These are phyloP conservation scores for Brachirus orientalis DNA, from an alignment of 2,113 vertebrate species.

Conservation along the genomic window DNA sequence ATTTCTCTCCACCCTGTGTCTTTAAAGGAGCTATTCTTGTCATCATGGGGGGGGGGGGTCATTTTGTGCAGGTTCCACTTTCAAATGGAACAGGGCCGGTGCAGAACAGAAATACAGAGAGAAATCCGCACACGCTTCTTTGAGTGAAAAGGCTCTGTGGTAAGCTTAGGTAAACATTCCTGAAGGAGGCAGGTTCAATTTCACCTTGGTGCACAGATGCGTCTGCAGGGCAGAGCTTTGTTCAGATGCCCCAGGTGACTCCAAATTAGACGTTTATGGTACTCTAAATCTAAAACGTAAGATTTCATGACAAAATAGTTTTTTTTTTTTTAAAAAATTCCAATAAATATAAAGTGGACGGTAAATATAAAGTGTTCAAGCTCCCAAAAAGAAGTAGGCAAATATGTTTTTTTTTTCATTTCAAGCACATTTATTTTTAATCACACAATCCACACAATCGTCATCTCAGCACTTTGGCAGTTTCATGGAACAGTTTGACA, in stretches of 20 bases:
- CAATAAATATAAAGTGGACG: too few relatives aligned
- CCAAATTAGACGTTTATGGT: conserved; percentile 36
- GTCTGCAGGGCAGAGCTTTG: conserved; percentile 42
- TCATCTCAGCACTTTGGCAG: too few relatives aligned
- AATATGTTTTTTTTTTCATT: too few relatives aligned
- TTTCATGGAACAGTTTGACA: not conserved
- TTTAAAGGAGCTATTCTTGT: conserved; percentile 66
- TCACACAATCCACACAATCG: too few relatives aligned
- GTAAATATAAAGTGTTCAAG: too few relatives aligned
- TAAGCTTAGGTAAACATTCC: conserved; percentile 74
- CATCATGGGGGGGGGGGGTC: conserved; percentile 36
- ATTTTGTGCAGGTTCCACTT: conserved; percentile 53
- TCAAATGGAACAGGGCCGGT: conserved; percentile 52
- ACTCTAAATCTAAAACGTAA: not conserved
- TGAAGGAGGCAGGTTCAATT: conserved; percentile 67
- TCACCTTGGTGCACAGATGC: conserved; percentile 62
- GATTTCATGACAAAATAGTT: not conserved
- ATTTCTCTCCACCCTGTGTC: conserved; percentile 50
- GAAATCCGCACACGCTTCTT: conserved; percentile 54
- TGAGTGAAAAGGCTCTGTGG: conserved; percentile 58
- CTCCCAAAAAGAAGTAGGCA: too few relatives aligned
- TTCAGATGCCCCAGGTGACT: conserved; percentile 50
- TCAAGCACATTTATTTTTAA: too few relatives aligned
- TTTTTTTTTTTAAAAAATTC: too few relatives aligned
- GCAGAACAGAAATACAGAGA: conserved; percentile 58